Evolutionary conservation across 1,140 invertebrate genomes (phyloP).

Genomic region (Nasonia giraulti): DNA sequence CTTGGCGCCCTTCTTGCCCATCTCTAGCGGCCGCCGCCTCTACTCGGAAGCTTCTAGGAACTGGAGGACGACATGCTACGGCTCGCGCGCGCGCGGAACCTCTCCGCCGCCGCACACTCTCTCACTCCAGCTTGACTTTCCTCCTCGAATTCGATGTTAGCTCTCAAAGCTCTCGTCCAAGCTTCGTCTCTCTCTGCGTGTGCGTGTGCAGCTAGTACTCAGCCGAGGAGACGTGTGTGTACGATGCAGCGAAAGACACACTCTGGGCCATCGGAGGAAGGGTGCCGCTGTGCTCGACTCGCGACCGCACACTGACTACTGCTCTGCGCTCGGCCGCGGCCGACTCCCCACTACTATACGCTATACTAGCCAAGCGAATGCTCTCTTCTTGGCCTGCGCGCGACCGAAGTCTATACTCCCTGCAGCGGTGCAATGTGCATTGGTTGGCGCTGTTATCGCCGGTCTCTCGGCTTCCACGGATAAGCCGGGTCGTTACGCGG

Average conservation of each 20-base stretch:
- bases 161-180: too few relatives aligned
- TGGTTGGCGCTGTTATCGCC: not conserved
- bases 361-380: not conserved
- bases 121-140: not conserved
- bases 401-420: not conserved
- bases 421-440: not conserved
- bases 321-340: not conserved
- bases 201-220: too few relatives aligned
- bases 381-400: not conserved
- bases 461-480: not conserved
- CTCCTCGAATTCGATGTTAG: not conserved
- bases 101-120: not conserved
- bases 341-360: not conserved
- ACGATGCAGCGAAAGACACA: not conserved
- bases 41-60: conserved; percentile 1
- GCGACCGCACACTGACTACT: conserved; percentile 63
- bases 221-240: not conserved
- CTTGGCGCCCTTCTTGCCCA: conserved; percentile 74
- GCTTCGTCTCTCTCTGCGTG: too few relatives aligned
- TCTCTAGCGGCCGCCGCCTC: conserved; percentile 52
- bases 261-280: too few relatives aligned
- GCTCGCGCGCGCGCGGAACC: not conserved
- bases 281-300: conserved; percentile 53
- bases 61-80: not conserved
- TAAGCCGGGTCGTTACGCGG: too few relatives aligned